Conservation (phyloP, 1,140 invertebrate species). For the Musca vetustissima region DNA sequence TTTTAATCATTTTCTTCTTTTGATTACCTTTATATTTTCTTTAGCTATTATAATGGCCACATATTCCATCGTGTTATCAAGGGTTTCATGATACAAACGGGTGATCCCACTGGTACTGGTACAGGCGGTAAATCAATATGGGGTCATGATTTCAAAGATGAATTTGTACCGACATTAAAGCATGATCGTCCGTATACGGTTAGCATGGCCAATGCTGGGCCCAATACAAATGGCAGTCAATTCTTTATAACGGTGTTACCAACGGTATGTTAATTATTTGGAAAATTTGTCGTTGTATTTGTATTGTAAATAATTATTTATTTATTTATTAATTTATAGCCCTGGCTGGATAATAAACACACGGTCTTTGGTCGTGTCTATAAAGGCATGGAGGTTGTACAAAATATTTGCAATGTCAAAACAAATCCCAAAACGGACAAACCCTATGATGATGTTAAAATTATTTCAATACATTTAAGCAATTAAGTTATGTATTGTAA, state of each 20-base stretch:
- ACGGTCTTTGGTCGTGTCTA: conserved; percentile 97
- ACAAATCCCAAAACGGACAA: conserved; percentile 98
- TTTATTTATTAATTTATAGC: conserved; percentile 61
- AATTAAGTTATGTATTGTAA: conserved; percentile 35
- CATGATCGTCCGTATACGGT: conserved; percentile 97
- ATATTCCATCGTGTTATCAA: conserved; percentile 98
- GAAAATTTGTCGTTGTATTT: neutral
- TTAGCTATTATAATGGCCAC: conserved; percentile 91
- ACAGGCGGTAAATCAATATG: conserved; percentile 98
- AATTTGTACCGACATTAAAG: conserved; percentile 86
- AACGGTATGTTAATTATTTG: conserved; percentile 66
- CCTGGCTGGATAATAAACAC: conserved; percentile 99
- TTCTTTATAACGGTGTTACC: conserved; percentile 97
- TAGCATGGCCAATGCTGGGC: conserved; percentile 98
- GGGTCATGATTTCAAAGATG: conserved; percentile 98
- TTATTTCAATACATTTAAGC: conserved; percentile 78
- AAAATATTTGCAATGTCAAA: conserved; percentile 93
- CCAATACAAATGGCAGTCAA: conserved; percentile 97
- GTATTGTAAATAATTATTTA: no score
- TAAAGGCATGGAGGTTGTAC: conserved; percentile 98
- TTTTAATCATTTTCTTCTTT: conserved; percentile 5
- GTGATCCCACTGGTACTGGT: conserved; percentile 95
- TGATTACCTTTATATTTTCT: neutral
- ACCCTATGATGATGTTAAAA: conserved; percentile 94
- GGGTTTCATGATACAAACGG: conserved; percentile 99